Evolutionary conservation across 2,797 vertebrate genomes (phyloP), one percentile per base, ranked within the genome.

Genomic region (Pygocentrus nattereri): DNA sequence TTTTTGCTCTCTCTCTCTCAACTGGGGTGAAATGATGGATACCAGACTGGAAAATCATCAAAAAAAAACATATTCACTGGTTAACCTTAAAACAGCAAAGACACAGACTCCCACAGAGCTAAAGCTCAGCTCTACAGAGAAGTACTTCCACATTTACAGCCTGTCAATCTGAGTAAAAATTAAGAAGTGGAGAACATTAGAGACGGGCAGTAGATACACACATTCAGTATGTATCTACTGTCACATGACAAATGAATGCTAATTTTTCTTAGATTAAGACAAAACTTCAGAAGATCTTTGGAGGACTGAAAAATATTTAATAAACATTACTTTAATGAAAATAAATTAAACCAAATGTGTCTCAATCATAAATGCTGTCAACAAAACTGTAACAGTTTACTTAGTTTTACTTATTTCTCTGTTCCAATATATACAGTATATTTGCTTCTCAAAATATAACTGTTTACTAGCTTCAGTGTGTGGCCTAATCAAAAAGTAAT

Each of bases 11-110:
- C 79, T 84, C 87, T 87, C n/a, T 84, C 87, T 87, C 89, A 92
- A 91, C 91, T 89, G 87, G 86, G 84, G 88, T 78, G 81, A 85
- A 86, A 85, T 76, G 44, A 87, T 80, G 82, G 85, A 91, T 87
- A 79, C 18, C 82, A 88, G 85, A 82, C 88, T 88, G n/a, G 54
- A 85, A 86, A 83, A 68, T 76, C 90, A 88, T 90, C 88, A 88
- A 88, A 89, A 87, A 89, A 87, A 72, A 88, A 85, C 85, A 47
- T 69, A 74, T 70, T 64, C 2, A 50, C 69, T 82, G 83, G 64
- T 70, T 75, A 78, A 82, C 75, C 75, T 44, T 56, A 54, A 81
- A 84, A 78, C 44, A 82, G 47, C 80, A 77, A 72, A 47, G 56
- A 64, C 23, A 31, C 19, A 34, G 72, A 76, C 34, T 64, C 34